Conservation (phyloP, 2,113 vertebrate species). For the Myanophis thanlyinensis region DNA sequence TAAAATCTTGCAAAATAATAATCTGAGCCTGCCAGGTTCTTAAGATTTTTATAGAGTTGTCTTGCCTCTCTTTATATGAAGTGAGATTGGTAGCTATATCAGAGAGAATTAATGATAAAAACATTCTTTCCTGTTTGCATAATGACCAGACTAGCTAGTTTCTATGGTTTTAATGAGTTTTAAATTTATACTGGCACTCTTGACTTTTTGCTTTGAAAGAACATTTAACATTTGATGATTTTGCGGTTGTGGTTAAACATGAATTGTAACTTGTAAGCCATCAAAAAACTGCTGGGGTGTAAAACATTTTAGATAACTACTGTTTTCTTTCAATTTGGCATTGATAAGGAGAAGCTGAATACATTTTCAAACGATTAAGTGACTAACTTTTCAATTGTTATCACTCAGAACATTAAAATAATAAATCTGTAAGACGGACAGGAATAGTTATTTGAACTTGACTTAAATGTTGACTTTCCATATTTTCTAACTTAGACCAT, state of each 20-base stretch:
- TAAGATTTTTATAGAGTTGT: neutral
- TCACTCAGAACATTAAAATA: neutral
- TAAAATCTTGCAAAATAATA: neutral
- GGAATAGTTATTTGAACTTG: neutral
- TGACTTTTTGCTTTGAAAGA: neutral
- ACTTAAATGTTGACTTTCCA: neutral
- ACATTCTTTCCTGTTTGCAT: neutral
- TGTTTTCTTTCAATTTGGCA: neutral
- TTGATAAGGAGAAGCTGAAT: neutral
- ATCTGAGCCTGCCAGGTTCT: neutral
- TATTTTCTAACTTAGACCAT: neutral
- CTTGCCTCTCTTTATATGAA: neutral
- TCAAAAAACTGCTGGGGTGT: neutral
- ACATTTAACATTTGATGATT: neutral
- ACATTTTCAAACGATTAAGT: neutral
- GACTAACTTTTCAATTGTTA: neutral
- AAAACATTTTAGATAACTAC: neutral
- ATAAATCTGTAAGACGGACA: neutral
- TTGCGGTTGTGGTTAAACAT: neutral
- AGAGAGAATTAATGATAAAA: neutral
- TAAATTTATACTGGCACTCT: neutral
- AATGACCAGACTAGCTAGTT: neutral
- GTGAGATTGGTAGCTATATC: neutral
- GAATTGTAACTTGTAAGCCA: neutral
- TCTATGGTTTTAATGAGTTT: neutral